These are phyloP conservation scores for Campoletis sonorensis DNA, from an alignment of 1,140 invertebrate species.

Conservation along the genomic window DNA sequence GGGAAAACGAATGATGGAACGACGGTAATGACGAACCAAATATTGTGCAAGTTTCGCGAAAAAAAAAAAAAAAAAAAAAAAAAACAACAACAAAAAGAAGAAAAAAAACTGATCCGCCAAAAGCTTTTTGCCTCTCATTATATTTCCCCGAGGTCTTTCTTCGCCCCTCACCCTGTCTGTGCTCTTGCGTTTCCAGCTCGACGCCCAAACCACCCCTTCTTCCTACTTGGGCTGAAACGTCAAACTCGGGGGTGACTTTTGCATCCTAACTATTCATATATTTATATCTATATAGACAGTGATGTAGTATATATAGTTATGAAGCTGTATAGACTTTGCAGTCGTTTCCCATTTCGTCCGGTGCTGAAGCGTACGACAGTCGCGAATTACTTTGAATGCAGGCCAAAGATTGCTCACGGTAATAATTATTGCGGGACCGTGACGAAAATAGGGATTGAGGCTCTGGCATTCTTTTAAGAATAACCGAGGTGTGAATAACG, in stretches of 20 bases:
- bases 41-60: conserved; percentile 48
- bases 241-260: conserved; percentile 35
- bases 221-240: conserved; percentile 12
- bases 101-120: conserved; percentile 50
- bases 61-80: too few species aligned
- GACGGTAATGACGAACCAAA: conserved; percentile 59
- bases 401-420: conserved; percentile 60
- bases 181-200: conserved; percentile 20
- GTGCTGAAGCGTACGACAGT: conserved; percentile 25
- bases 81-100: too few species aligned
- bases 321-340: conserved; percentile 9
- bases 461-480: conserved; percentile 57
- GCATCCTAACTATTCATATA: neutral
- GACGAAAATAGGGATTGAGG: neutral
- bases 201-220: conserved; percentile 6
- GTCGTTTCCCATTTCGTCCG: neutral
- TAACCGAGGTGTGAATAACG: conserved; percentile 59
- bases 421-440: conserved; percentile 60
- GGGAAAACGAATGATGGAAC: conserved; percentile 48
- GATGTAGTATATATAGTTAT: too few species aligned
- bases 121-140: conserved; percentile 57
- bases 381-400: conserved; percentile 58
- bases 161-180: conserved; percentile 4
- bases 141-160: conserved; percentile 47
- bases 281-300: too few species aligned